These are phyloP conservation scores for Globodera rostochiensis DNA, from an alignment of 1,140 invertebrate species.

Conservation along the genomic window DNA sequence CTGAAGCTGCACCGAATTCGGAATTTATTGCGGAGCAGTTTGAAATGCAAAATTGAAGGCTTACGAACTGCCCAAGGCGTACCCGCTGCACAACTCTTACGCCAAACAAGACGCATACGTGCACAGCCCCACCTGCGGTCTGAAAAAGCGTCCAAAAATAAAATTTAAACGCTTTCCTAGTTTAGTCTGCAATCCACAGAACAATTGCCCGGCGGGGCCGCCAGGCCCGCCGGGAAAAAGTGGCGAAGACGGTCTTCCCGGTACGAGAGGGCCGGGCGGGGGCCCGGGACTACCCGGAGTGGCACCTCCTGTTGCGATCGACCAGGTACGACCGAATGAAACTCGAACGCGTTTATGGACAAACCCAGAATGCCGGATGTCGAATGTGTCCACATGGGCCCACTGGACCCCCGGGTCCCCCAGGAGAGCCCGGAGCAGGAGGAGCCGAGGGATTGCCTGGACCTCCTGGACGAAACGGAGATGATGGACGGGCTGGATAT, in stretches of 20 bases:
- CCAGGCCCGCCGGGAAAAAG: constrained; percentile 57
- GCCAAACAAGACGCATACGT: constrained; percentile 57
- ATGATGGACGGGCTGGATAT: constrained; percentile 50
- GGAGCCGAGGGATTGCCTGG: constrained; percentile 46
- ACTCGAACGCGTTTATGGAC: background rate
- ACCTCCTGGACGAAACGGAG: constrained; percentile 38
- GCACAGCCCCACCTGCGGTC: constrained; percentile 52
- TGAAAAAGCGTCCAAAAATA: background rate
- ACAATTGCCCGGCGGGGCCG: constrained; percentile 58
- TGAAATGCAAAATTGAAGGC: constrained; percentile 26
- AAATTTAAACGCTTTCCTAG: background rate
- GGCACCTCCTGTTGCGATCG: constrained; percentile 60
- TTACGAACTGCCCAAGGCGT: constrained; percentile 53
- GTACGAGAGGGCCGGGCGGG: constrained; percentile 48
- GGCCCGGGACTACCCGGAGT: constrained; percentile 57
- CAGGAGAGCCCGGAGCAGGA: constrained; percentile 37
- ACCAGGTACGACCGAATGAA: constrained; percentile 48
- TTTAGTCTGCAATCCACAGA: constrained; percentile 59
- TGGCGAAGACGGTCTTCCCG: constrained; percentile 52
- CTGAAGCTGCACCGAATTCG: no score
- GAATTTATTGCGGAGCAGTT: no score
- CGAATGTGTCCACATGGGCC: constrained; percentile 53
- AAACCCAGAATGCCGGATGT: constrained; percentile 56
- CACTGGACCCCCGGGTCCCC: constrained; percentile 35
- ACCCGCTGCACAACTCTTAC: constrained; percentile 60